Evolutionary conservation across 1,140 invertebrate genomes (phyloP).

Genomic region (Mylabris phalerata): DNA sequence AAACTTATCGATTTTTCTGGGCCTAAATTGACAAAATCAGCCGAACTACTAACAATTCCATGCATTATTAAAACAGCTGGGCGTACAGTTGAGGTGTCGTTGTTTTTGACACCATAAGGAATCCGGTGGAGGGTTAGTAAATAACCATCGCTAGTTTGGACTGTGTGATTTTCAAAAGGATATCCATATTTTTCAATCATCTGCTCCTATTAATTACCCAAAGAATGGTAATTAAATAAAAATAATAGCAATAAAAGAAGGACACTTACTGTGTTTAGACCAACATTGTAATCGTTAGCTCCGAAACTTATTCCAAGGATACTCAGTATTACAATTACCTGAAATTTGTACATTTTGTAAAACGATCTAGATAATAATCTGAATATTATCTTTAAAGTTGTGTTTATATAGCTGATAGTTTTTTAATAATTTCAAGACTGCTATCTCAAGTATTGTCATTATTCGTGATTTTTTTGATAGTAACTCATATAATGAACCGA

Average conservation of each 20-base stretch:
- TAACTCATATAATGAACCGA: too few relatives aligned
- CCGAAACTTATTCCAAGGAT: too few relatives aligned
- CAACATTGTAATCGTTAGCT: not conserved
- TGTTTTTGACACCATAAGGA: slow-evolving; percentile 34
- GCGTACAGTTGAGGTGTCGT: slow-evolving; percentile 10
- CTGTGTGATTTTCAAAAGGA: slow-evolving; percentile 56
- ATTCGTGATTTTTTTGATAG: too few relatives aligned
- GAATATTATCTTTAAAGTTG: too few relatives aligned
- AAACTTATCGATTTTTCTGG: slow-evolving; percentile 51
- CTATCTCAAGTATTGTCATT: too few relatives aligned
- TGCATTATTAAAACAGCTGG: slow-evolving; percentile 52
- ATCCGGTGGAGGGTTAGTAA: slow-evolving; percentile 67
- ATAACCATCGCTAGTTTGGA: slow-evolving; percentile 67
- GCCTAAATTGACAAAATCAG: slow-evolving; percentile 62
- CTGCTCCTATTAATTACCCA: slow-evolving; percentile 44
- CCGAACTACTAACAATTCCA: slow-evolving; percentile 66
- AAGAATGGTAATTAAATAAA: slow-evolving; percentile 31
- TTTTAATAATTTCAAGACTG: too few relatives aligned
- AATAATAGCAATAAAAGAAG: slow-evolving; percentile 38
- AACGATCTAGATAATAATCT: too few relatives aligned
- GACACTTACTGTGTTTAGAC: slow-evolving; percentile 19
- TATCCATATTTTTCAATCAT: slow-evolving; percentile 60
- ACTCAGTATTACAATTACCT: too few relatives aligned
- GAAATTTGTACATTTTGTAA: too few relatives aligned
- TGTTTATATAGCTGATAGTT: too few relatives aligned